Conservation (phyloP, 1,140 invertebrate species). For the Eueides isabella region DNA sequence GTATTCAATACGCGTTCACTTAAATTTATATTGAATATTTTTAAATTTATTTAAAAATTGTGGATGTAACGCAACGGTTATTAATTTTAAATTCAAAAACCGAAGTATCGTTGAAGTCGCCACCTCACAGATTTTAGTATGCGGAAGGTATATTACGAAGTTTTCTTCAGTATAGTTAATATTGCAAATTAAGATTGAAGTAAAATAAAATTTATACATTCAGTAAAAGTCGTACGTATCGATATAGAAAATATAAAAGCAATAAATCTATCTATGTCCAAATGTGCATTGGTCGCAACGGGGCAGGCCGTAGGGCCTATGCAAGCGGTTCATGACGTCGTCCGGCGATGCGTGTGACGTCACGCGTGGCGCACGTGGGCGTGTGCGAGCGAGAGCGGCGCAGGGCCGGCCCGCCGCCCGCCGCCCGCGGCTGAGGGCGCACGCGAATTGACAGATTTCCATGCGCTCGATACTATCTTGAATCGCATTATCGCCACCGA, state of each 20-base stretch:
- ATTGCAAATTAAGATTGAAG: no score
- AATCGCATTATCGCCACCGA: conserved; percentile 61
- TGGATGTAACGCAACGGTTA: no score
- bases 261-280: background rate
- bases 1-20: background rate
- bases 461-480: conserved; percentile 75
- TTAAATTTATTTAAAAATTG: no score
- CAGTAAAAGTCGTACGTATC: no score
- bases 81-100: no score
- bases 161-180: no score
- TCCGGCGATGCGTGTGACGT: conserved; percentile 64
- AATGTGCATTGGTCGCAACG: background rate
- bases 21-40: no score
- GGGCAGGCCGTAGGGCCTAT: conserved; percentile 32
- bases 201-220: no score
- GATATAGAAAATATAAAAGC: no score
- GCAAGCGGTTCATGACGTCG: conserved; percentile 65
- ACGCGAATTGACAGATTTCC: conserved; percentile 71
- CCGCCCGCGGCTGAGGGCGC: conserved; percentile 54
- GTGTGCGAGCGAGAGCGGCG: conserved; percentile 57
- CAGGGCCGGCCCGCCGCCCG: conserved; percentile 42
- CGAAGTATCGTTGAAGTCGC: no score
- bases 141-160: no score
- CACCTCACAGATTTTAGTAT: no score
- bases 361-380: conserved; percentile 69